Conservation (phyloP, 2,888 invertebrate species). For the Drosophila helvetica region DNA sequence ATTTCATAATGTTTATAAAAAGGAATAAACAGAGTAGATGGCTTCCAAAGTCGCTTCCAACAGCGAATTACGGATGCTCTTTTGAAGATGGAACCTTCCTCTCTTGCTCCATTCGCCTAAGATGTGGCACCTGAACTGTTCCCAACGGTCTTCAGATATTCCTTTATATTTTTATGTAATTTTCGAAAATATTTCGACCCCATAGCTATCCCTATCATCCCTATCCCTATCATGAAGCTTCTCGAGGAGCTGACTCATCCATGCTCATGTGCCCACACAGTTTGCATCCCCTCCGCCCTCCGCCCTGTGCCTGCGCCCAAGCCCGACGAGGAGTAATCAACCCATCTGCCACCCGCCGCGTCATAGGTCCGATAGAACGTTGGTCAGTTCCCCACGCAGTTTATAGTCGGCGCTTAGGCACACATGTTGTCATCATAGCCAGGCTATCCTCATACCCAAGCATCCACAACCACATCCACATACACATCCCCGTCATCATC, state of each 20-base stretch:
- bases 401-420: constrained; percentile 17
- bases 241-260: constrained; percentile 22
- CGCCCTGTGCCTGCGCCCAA: neutral
- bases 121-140: too few relatives aligned
- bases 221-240: constrained; percentile 25
- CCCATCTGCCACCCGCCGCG: neutral
- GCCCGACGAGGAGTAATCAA: neutral
- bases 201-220: too few relatives aligned
- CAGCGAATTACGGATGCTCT: neutral
- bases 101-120: too few relatives aligned
- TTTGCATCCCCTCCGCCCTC: neutral
- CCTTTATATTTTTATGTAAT: too few relatives aligned
- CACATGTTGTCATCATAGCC: constrained; percentile 61
- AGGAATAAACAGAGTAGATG: constrained; percentile 14
- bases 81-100: neutral
- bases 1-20: constrained; percentile 49
- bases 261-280: constrained; percentile 3
- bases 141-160: too few relatives aligned
- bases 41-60: neutral
- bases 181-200: too few relatives aligned
- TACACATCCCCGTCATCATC: constrained; percentile 7
- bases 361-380: neutral
- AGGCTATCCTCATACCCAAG: constrained; percentile 18
- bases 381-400: neutral
- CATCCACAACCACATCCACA: constrained; percentile 17